These are phyloP conservation scores for Sphenopsis melanotis DNA, from an alignment of 2,797 vertebrate species.

Conservation along the genomic window DNA sequence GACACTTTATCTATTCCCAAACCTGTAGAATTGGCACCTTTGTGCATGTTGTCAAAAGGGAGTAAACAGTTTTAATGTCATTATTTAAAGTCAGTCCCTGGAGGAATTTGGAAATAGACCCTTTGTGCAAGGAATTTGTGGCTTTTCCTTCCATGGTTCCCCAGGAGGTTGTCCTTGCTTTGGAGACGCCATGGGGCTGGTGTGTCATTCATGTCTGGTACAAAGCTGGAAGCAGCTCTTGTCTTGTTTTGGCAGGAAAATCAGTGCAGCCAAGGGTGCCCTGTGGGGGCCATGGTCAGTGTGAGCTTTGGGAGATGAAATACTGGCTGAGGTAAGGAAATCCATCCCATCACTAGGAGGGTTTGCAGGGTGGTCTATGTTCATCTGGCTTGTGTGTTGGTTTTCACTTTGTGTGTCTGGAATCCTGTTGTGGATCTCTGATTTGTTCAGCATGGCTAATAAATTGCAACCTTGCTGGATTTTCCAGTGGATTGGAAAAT, in stretches of 20 bases:
- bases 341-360: background rate
- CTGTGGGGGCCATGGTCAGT: background rate
- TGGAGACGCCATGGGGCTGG: background rate
- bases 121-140: background rate
- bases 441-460: background rate
- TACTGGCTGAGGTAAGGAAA: background rate
- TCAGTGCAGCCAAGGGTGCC: background rate
- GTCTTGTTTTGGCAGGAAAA: background rate
- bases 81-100: background rate
- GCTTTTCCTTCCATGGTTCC: background rate
- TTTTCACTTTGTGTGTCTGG: background rate
- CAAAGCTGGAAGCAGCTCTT: background rate
- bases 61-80: background rate
- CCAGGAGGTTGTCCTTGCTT: background rate
- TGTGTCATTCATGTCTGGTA: background rate
- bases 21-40: background rate
- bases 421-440: background rate
- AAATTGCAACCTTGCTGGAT: background rate
- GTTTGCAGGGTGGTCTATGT: background rate
- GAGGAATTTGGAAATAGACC: background rate
- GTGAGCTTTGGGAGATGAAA: background rate
- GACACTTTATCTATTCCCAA: background rate
- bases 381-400: background rate
- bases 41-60: background rate
- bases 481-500: background rate